Conservation (phyloP, 2,113 vertebrate genomes). For the Nycticebus coucang region DNA sequence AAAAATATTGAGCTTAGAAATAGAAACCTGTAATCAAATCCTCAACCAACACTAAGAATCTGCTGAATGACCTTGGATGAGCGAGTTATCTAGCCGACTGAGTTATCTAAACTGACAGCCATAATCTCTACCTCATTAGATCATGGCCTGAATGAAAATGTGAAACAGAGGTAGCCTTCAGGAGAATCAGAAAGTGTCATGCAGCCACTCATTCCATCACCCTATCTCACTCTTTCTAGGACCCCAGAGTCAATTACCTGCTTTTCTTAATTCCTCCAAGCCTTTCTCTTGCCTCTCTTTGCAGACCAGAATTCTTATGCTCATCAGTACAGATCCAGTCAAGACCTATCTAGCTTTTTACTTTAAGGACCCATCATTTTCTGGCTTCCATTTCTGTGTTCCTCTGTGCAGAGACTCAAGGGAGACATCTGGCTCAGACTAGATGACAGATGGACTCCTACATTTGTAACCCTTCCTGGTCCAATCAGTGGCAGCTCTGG, state of each 20-base stretch:
- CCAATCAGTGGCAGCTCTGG: not conserved
- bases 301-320: not conserved
- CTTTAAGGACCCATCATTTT: not conserved
- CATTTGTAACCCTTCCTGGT: not conserved
- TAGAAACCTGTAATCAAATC: not conserved
- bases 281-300: not conserved
- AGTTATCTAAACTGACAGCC: not conserved
- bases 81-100: not conserved
- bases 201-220: not conserved
- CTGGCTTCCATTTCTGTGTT: not conserved
- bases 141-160: not conserved
- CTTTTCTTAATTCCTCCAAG: not conserved
- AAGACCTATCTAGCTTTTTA: not conserved
- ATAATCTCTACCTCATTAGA: not conserved
- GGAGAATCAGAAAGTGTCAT: not conserved
- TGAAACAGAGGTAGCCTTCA: not conserved
- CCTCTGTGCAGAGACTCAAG: not conserved
- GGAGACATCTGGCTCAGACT: not conserved
- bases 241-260: not conserved
- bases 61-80: not conserved
- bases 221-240: not conserved
- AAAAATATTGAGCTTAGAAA: not conserved
- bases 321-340: not conserved
- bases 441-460: not conserved
- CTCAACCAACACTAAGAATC: not conserved